Percentiles rank a stretch among this genome's conserved stretches.
These are phyloP conservation scores for Chelonia mydas DNA, from an alignment of 2,797 vertebrate genomes.

Conservation along the genomic window DNA sequence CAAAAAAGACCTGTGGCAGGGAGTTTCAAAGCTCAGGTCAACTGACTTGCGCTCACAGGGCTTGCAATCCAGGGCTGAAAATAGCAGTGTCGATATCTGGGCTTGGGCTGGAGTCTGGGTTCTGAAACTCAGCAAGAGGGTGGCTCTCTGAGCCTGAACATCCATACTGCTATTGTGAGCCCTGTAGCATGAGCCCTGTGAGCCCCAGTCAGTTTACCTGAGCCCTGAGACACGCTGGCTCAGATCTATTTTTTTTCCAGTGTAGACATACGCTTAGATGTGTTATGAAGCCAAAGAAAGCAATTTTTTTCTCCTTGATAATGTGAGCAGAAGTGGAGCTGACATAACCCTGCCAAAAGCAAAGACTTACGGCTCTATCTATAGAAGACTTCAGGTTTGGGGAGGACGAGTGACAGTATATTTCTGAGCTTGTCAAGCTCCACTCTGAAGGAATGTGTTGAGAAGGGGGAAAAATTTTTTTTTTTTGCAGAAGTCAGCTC, in stretches of 20 bases:
- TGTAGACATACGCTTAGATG: background rate
- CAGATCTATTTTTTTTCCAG: background rate
- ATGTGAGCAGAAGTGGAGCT: background rate
- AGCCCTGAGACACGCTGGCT: background rate
- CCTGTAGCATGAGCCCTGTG: background rate
- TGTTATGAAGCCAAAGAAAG: background rate
- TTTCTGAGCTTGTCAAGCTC: conserved; percentile 36
- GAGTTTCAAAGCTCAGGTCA: background rate
- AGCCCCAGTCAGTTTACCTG: background rate
- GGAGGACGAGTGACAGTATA: background rate
- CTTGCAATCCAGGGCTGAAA: background rate
- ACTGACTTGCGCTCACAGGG: background rate
- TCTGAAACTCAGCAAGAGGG: no score
- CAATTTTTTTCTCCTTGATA: background rate
- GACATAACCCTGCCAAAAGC: background rate
- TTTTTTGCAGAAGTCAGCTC: background rate
- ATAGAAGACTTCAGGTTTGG: background rate
- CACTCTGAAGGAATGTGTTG: background rate
- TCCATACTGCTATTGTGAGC: background rate
- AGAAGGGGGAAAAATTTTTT: conserved; percentile 20
- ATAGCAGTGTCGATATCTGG: background rate
- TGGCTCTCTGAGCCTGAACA: background rate
- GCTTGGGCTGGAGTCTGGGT: background rate
- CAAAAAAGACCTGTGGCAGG: background rate
- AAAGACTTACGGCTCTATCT: background rate